Evolutionary conservation across 2,797 vertebrate genomes (phyloP).

Genomic region (Toxotes lorentzi): DNA sequence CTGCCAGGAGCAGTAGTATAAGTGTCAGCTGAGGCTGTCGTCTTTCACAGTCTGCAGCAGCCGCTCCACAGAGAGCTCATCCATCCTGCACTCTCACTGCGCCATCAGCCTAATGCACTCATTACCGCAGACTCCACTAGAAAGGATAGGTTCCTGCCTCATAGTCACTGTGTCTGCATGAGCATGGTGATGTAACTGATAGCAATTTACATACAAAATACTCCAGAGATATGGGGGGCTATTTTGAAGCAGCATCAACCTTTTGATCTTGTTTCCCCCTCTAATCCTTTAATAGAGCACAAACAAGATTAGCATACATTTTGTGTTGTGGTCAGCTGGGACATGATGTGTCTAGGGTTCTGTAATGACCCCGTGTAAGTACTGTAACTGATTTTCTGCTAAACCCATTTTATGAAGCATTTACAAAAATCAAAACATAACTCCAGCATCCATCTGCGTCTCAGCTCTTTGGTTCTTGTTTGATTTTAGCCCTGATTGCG

Average conservation of each 20-base stretch:
- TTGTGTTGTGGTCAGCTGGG: slow-evolving; percentile 42
- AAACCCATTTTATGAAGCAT: slow-evolving; percentile 20
- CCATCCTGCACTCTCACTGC: slow-evolving; percentile 36
- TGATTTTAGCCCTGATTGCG: slow-evolving; percentile 15
- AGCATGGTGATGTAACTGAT: slow-evolving; percentile 69
- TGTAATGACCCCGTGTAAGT: slow-evolving; percentile 25
- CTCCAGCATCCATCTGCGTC: slow-evolving; percentile 13
- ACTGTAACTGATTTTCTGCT: slow-evolving; percentile 13
- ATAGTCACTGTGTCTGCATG: slow-evolving; percentile 33
- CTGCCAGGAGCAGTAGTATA: slow-evolving; percentile 36
- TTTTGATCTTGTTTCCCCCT: slow-evolving; percentile 42
- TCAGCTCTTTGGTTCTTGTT: slow-evolving; percentile 1
- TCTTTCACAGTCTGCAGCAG: slow-evolving; percentile 44
- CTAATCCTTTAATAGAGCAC: slow-evolving; percentile 34
- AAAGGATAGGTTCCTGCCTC: slow-evolving; percentile 37
- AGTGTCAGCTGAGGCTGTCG: slow-evolving; percentile 46
- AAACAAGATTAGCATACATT: slow-evolving; percentile 54
- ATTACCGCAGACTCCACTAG: slow-evolving; percentile 53
- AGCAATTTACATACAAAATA: slow-evolving; percentile 70
- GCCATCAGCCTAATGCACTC: slow-evolving; percentile 57
- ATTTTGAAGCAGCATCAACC: slow-evolving; percentile 41
- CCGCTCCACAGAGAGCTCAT: slow-evolving; percentile 35
- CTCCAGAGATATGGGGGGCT: slow-evolving; percentile 34
- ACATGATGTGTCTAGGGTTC: slow-evolving; percentile 11
- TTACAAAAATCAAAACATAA: slow-evolving; percentile 18